These are phyloP conservation scores for Tylochromis polylepis DNA, from an alignment of 2,113 vertebrate species.

Conservation along the genomic window DNA sequence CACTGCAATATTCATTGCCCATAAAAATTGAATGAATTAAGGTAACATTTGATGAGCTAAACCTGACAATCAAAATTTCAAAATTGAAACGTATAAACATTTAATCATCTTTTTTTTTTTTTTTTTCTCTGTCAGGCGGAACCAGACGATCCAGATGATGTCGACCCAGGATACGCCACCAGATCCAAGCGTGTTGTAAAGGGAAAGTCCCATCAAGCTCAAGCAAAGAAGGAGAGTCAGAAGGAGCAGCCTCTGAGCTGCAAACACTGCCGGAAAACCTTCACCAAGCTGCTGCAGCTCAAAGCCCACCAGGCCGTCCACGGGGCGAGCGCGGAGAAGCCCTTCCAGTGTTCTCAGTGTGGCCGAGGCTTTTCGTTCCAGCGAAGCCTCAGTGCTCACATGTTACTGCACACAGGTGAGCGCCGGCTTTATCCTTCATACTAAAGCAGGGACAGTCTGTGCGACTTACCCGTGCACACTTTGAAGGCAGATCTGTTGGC, in stretches of 20 bases:
- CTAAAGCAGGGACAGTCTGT: neutral
- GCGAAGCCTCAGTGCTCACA: conserved; percentile 60
- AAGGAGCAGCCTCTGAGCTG: conserved; percentile 54
- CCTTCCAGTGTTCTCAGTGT: conserved; percentile 56
- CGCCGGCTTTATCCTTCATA: accelerated
- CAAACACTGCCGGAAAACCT: conserved; percentile 63
- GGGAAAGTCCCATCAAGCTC: neutral
- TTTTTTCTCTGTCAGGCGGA: conserved; percentile 1
- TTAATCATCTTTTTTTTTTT: neutral
- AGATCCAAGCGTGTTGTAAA: conserved; percentile 1
- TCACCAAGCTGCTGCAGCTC: conserved; percentile 56
- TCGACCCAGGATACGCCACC: neutral
- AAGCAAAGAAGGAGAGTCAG: neutral
- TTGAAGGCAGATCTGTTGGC: accelerated
- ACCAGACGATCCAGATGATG: neutral
- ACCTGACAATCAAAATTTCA: neutral
- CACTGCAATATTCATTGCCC: accelerated
- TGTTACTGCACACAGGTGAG: conserved; percentile 63
- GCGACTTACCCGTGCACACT: accelerated
- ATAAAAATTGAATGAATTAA: neutral
- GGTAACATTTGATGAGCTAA: neutral
- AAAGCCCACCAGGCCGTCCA: conserved; percentile 63
- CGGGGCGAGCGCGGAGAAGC: conserved; percentile 26
- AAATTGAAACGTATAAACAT: neutral
- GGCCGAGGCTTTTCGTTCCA: conserved; percentile 53